Evolutionary conservation across 23 tunicate species (phyloP).

Genomic region (Trididemnum nubilum): DNA sequence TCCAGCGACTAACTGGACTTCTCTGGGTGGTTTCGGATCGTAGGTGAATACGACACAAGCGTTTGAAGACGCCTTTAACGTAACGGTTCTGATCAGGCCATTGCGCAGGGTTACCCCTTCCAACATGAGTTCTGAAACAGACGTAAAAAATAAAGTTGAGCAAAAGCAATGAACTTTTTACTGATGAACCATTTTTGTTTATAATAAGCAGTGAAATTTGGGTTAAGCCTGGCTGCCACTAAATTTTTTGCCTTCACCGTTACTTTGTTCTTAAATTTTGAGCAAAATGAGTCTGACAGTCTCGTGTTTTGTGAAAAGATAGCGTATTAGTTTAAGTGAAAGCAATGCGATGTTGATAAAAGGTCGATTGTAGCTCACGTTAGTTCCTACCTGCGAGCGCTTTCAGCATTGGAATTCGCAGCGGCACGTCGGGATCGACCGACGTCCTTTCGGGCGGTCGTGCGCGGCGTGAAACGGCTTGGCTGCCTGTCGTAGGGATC

Average conservation of each 20-base stretch:
- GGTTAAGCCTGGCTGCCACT: too few species aligned
- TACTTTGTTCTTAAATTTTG: too few species aligned
- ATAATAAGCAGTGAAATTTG: too few species aligned
- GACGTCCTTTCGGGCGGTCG: neutral
- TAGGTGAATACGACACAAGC: neutral
- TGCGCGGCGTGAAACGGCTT: neutral
- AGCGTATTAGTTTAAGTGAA: too few species aligned
- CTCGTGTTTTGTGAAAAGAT: too few species aligned
- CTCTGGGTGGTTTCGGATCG: neutral
- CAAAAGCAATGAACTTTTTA: too few species aligned
- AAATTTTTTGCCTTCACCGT: too few species aligned
- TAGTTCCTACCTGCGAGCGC: neutral
- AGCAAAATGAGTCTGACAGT: too few species aligned
- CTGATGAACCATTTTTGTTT: too few species aligned
- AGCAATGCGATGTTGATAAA: too few species aligned
- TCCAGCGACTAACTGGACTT: neutral
- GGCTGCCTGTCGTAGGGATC: neutral
- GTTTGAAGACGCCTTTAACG: neutral
- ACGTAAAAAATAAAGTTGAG: too few species aligned
- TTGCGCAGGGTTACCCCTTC: neutral
- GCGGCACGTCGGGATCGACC: neutral
- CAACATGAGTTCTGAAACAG: neutral
- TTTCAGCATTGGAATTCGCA: neutral
- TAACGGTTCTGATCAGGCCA: conserved; percentile 4
- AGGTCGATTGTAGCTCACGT: too few species aligned